phyloP scores from a whole-genome alignment of 1,140 invertebrate genomes.

The Ceratoteleas bidentatus region DNA sequence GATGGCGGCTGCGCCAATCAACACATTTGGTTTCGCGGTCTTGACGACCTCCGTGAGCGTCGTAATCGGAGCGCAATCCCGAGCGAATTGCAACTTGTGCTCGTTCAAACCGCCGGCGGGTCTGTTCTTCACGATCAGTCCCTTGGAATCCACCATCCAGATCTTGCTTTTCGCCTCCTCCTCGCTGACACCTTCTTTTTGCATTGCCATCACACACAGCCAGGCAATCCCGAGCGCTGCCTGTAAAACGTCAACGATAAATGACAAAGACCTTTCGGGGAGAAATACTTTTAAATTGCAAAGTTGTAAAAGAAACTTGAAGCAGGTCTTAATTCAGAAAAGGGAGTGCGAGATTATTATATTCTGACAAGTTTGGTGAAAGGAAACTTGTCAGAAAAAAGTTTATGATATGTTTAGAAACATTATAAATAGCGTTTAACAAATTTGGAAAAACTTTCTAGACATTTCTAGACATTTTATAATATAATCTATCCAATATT shows the following conservation, averaged over 20 bases:
- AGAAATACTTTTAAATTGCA: too few species aligned
- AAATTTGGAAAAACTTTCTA: too few species aligned
- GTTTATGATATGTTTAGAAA: too few species aligned
- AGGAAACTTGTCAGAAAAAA: too few species aligned
- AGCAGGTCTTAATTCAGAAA: too few species aligned
- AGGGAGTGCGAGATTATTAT: too few species aligned
- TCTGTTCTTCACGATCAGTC: slow-evolving; percentile 89
- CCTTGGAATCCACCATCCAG: slow-evolving; percentile 88
- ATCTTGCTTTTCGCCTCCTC: slow-evolving; percentile 88
- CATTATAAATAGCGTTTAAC: too few species aligned
- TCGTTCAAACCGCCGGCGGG: slow-evolving; percentile 87
- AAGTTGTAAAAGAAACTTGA: too few species aligned
- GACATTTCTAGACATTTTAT: too few species aligned
- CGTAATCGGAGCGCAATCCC: slow-evolving; percentile 86
- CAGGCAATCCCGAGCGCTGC: slow-evolving; percentile 93
- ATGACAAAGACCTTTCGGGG: too few species aligned
- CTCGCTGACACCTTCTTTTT: slow-evolving; percentile 87
- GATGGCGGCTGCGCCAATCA: slow-evolving; percentile 93
- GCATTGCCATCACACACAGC: slow-evolving; percentile 93
- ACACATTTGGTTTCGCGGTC: slow-evolving; percentile 89
- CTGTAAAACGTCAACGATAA: slow-evolving; percentile 74
- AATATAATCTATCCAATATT: too few species aligned
- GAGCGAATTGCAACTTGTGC: slow-evolving; percentile 90
- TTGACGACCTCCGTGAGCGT: slow-evolving; percentile 90
- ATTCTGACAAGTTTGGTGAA: too few species aligned